Evolutionary conservation across 2,113 vertebrate genomes (phyloP).

Genomic region (Leptobrachium ailaonicum): DNA sequence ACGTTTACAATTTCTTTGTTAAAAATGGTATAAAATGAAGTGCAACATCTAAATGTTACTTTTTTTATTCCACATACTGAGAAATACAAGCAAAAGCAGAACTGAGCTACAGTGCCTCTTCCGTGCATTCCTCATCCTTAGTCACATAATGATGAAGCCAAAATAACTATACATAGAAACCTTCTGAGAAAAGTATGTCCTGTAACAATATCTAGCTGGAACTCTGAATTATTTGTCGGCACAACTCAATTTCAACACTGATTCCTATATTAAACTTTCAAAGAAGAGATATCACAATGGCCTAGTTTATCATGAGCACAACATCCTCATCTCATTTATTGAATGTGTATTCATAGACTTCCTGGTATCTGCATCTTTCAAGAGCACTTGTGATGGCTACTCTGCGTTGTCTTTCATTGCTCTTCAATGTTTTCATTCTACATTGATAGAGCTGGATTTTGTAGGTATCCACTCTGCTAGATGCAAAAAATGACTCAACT

Average conservation of each 20-base stretch:
- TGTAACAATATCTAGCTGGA: conserved; percentile 28
- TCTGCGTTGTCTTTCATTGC: conserved; percentile 35
- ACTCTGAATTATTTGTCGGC: conserved; percentile 41
- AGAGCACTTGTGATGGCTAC: conserved; percentile 33
- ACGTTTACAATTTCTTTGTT: too few relatives aligned
- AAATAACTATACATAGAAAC: conserved; percentile 33
- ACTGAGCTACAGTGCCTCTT: conserved; percentile 6
- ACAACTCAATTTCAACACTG: conserved; percentile 47
- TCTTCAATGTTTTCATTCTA: conserved; percentile 43
- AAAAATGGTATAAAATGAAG: too few relatives aligned
- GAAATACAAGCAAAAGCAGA: neutral
- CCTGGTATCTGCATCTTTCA: conserved; percentile 44
- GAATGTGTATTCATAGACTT: conserved; percentile 48
- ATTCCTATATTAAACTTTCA: conserved; percentile 47
- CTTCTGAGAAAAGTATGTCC: conserved; percentile 31
- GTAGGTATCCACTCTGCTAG: conserved; percentile 33
- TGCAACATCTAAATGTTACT: too few relatives aligned
- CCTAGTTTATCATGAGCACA: conserved; percentile 48
- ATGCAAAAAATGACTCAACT: conserved; percentile 35
- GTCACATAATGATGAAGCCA: conserved; percentile 39
- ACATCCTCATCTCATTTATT: conserved; percentile 42
- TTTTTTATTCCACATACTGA: too few relatives aligned
- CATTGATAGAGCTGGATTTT: conserved; percentile 41
- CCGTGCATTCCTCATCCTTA: conserved; percentile 24
- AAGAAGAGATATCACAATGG: conserved; percentile 45